These are phyloP conservation scores for Lasioglossum oenotherae DNA, from an alignment of 2,888 invertebrate genomes.

Conservation along the genomic window DNA sequence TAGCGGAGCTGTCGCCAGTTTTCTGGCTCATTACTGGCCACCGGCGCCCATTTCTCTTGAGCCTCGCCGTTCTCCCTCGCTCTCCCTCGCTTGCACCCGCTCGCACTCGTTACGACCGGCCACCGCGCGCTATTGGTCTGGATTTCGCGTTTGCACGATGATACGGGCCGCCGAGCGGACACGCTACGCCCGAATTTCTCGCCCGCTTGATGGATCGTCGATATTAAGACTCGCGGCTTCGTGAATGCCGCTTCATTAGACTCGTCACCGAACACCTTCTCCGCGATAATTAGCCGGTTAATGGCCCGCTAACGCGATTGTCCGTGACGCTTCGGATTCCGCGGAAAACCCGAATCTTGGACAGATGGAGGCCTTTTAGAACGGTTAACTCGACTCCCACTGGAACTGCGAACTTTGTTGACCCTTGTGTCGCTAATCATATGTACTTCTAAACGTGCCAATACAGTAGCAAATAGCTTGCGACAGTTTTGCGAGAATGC, in stretches of 20 bases:
- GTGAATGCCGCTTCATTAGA: slow-evolving; percentile 11
- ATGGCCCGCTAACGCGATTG: slow-evolving; percentile 8
- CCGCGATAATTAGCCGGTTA: slow-evolving; percentile 41
- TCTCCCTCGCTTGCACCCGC: slow-evolving; percentile 1
- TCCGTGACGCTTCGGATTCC: neutral
- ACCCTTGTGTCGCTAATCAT: neutral
- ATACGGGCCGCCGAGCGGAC: slow-evolving; percentile 18
- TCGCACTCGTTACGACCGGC: neutral
- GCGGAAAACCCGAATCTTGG: neutral
- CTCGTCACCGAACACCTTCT: slow-evolving; percentile 8
- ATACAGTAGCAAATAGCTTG: too few relatives aligned
- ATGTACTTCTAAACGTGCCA: neutral
- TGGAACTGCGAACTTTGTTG: neutral
- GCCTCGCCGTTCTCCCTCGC: slow-evolving; percentile 9
- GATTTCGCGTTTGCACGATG: slow-evolving; percentile 40
- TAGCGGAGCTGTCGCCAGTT: slow-evolving; percentile 83
- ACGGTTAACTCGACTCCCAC: neutral
- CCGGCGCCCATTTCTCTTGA: slow-evolving; percentile 78
- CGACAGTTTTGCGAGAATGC: too few relatives aligned
- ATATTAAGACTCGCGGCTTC: slow-evolving; percentile 67
- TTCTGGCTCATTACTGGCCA: slow-evolving; percentile 84
- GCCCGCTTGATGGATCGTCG: slow-evolving; percentile 56
- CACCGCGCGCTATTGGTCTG: slow-evolving; percentile 37
- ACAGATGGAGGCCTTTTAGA: neutral
- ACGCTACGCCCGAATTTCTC: slow-evolving; percentile 41